These are phyloP conservation scores for Macrocentrus cingulum DNA, from an alignment of 1,140 invertebrate genomes.

Conservation along the genomic window DNA sequence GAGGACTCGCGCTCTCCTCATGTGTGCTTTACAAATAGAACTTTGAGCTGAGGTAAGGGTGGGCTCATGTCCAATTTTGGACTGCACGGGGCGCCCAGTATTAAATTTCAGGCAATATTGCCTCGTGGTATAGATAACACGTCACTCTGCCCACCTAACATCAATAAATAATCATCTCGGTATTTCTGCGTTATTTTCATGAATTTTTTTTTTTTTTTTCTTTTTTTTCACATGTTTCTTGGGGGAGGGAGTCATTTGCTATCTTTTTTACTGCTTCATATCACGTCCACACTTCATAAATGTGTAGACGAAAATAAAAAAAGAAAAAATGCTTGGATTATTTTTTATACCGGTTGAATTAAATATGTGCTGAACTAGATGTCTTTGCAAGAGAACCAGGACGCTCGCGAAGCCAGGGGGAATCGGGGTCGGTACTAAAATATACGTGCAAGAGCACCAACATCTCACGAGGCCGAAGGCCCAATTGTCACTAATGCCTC, in stretches of 20 bases:
- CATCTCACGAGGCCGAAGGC: slow-evolving; percentile 43
- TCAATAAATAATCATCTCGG: slow-evolving; percentile 12
- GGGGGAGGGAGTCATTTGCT: no score
- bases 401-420: slow-evolving; percentile 41
- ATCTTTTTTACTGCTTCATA: no score
- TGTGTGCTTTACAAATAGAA: slow-evolving; percentile 62
- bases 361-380: slow-evolving; percentile 18
- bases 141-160: background rate
- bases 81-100: slow-evolving; percentile 46
- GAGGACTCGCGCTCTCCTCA: slow-evolving; percentile 54
- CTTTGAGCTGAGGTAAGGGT: slow-evolving; percentile 52
- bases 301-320: no score
- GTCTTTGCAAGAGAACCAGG: slow-evolving; percentile 44
- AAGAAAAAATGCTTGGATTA: no score
- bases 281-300: no score
- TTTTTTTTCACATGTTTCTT: no score
- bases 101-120: slow-evolving; percentile 59
- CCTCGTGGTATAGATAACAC: slow-evolving; percentile 27
- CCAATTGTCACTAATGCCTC: slow-evolving; percentile 47
- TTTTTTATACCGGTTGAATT: background rate
- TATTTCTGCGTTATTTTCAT: no score
- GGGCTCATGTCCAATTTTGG: slow-evolving; percentile 61
- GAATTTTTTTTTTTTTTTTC: no score
- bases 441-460: slow-evolving; percentile 53
- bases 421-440: slow-evolving; percentile 60